Percentiles rank a stretch among this genome's conserved stretches.
phyloP scores from a whole-genome alignment of 2,797 vertebrate species.

The Cirrhinus mrigala region DNA sequence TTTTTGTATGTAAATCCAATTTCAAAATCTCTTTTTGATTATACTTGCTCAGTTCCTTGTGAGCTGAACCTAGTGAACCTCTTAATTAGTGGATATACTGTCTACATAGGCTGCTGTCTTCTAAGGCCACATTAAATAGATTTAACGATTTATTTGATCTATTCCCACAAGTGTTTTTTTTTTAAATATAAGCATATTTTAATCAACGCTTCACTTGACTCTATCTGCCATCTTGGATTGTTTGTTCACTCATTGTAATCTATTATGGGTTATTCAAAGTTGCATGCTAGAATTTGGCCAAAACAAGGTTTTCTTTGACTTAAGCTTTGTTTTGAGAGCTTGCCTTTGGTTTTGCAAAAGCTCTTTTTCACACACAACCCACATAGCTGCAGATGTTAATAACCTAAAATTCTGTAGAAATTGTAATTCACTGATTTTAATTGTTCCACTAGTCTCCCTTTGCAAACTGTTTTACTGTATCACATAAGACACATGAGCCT shows the following conservation, averaged over 20 bases:
- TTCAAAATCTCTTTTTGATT: neutral
- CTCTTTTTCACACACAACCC: neutral
- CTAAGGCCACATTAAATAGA: neutral
- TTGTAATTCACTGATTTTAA: neutral
- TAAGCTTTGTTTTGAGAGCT: no score
- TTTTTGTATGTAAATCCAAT: slow-evolving; percentile 56
- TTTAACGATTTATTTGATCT: no score
- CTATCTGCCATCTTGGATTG: neutral
- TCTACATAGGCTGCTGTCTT: neutral
- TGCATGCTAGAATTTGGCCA: neutral
- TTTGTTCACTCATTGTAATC: neutral
- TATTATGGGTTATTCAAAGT: neutral
- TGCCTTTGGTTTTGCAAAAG: neutral
- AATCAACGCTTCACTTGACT: neutral
- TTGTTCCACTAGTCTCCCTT: neutral
- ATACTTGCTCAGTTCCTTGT: neutral
- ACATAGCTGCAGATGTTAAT: neutral
- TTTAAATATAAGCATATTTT: neutral
- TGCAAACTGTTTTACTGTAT: neutral
- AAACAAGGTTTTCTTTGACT: neutral
- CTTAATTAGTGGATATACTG: neutral
- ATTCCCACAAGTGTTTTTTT: no score
- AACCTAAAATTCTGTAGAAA: neutral
- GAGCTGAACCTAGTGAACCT: neutral
- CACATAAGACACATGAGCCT: neutral